Conservation (phyloP, 2,888 invertebrate genomes). For the Scrobipalpa atriplicella region DNA sequence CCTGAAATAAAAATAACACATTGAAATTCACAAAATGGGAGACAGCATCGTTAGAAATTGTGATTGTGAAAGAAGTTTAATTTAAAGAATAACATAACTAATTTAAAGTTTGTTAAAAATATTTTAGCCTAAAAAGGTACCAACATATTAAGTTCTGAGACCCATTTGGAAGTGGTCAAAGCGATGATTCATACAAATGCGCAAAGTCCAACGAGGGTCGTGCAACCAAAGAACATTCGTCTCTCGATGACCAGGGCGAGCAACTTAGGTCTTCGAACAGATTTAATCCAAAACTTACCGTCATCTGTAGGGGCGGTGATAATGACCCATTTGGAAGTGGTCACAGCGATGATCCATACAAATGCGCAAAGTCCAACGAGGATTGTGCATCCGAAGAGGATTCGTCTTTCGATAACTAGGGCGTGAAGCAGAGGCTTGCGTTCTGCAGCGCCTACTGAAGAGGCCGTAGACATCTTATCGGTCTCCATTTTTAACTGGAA, state of each 20-base stretch:
- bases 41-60: no score
- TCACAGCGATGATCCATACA: slow-evolving; percentile 88
- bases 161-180: slow-evolving; percentile 89
- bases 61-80: no score
- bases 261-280: slow-evolving; percentile 43
- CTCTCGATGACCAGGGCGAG: slow-evolving; percentile 36
- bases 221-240: no score
- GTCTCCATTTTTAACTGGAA: slow-evolving; percentile 63
- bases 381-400: slow-evolving; percentile 87
- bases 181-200: slow-evolving; percentile 88
- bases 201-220: slow-evolving; percentile 47
- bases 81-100: no score
- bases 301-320: slow-evolving; percentile 64
- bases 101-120: not conserved
- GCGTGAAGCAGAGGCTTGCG: slow-evolving; percentile 83
- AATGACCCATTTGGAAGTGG: slow-evolving; percentile 89
- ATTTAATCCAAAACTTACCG: slow-evolving; percentile 48
- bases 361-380: slow-evolving; percentile 85
- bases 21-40: no score
- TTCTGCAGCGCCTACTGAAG: slow-evolving; percentile 84
- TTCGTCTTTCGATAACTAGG: slow-evolving; percentile 86
- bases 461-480: slow-evolving; percentile 84
- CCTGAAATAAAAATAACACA: no score
- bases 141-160: slow-evolving; percentile 54
- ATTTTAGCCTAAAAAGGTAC: slow-evolving; percentile 43